These are phyloP conservation scores for Tamias sibiricus DNA, from an alignment of 2,113 vertebrate species.

Conservation along the genomic window DNA sequence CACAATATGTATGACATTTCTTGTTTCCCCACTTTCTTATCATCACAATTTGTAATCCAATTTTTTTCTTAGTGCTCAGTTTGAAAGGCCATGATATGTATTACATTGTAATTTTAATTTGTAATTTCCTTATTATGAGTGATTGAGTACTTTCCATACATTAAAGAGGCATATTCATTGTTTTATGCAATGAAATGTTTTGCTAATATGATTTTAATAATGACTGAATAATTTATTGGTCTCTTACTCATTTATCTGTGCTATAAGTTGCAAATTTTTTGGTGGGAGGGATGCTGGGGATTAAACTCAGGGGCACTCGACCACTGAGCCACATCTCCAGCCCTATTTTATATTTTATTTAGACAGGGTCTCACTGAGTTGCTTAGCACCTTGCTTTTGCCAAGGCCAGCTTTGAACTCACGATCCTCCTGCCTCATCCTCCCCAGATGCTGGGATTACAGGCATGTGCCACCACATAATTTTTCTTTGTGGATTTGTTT, in stretches of 20 bases:
- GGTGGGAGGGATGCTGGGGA: too few species aligned
- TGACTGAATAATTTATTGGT: not conserved
- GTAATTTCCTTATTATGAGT: not conserved
- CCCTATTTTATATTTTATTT: too few species aligned
- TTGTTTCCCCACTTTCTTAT: not conserved
- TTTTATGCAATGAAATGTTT: slow-evolving; percentile 13
- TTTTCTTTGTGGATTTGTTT: not conserved
- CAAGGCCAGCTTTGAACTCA: too few species aligned
- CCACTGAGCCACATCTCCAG: too few species aligned
- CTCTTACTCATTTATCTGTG: slow-evolving; percentile 12
- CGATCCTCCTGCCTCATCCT: too few species aligned
- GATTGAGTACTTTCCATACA: not conserved
- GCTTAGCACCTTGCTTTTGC: too few species aligned
- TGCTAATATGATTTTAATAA: not conserved
- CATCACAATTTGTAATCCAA: not conserved
- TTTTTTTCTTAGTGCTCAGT: not conserved
- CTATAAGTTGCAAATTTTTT: slow-evolving; percentile 28
- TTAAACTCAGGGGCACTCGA: too few species aligned
- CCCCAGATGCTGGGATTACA: too few species aligned
- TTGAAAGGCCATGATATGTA: slow-evolving; percentile 1
- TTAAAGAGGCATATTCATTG: not conserved
- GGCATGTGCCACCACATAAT: not conserved
- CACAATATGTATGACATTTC: not conserved
- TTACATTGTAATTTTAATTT: not conserved
- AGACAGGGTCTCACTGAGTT: too few species aligned